Evolutionary conservation across 2,888 invertebrate species (phyloP).

Genomic region (Fragum whitleyi): DNA sequence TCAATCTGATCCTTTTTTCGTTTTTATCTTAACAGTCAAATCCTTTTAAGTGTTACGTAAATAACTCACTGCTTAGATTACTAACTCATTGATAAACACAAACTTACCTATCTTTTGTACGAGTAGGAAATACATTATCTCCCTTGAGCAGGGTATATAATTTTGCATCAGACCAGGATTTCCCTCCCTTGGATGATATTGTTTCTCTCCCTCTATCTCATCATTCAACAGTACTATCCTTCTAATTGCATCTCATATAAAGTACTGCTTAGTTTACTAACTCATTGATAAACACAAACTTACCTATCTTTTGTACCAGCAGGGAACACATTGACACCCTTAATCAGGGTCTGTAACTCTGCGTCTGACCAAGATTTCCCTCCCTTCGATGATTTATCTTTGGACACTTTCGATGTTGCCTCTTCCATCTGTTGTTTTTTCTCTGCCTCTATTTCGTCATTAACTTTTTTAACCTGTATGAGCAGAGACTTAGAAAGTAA

Average conservation of each 20-base stretch:
- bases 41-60: no score
- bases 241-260: no score
- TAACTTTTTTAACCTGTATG: conserved; percentile 86
- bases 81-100: no score
- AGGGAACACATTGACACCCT: conserved; percentile 98
- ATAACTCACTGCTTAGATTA: no score
- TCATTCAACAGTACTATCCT: no score
- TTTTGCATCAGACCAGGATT: conserved; percentile 94
- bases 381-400: conserved; percentile 63
- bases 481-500: no score
- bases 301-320: conserved; percentile 96
- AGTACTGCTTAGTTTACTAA: no score
- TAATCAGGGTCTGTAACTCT: conserved; percentile 95
- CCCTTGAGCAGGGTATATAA: conserved; percentile 97
- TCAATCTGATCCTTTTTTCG: no score
- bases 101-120: no score
- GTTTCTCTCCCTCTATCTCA: no score
- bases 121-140: conserved; percentile 97
- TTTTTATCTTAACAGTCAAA: no score
- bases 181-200: conserved; percentile 76
- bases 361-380: conserved; percentile 92
- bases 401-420: conserved; percentile 66
- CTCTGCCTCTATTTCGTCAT: conserved; percentile 92
- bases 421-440: conserved; percentile 85
- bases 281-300: conserved; percentile 6